Base-by-base conservation (phyloP, 1,140 invertebrate genomes). In the Meloidogyne floridensis region DNA sequence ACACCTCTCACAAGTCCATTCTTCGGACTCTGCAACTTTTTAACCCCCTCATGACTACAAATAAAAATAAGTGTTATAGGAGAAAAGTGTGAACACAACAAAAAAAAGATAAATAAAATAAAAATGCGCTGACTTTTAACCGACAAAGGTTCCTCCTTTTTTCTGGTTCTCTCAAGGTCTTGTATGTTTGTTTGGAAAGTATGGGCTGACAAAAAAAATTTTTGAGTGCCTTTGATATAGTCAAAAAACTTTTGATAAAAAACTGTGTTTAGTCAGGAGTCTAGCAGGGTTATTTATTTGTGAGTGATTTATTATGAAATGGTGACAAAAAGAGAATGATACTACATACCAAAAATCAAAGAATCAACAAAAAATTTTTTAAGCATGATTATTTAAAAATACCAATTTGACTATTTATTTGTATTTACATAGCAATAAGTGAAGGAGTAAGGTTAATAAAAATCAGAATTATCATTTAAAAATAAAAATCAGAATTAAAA, bases 81-180 rank as follows among this genome's bases (percentile, higher is more conserved):
- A 47, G 47, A 8, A 47, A 47, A 47, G 47, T 47, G 47, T 47
- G 47, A 47, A 47, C 47, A 8, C 7, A 47, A 47, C n/a, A 56
- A 54, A 5, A 54, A 76, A 76, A 13, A 11, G 7, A 11, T 53
- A 7, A 53, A 53, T 3, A 75, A 76, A 13, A 76, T 7, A 76
- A 53, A n/a, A 53, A 76, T 76, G 10, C 53, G 42, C 18, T 47
- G 51, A 73, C 15, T 73, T 73, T 53, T 43, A 73, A 18, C 72
- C 72, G 72, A 53, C 72, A 53, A 73, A 73, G 13, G 72, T 15
- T 73, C 6, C 5, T 0, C 4, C 32, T 18, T 8, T 73, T 73
- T 65, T 65, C 3, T n/a, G 47, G 47, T 47, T 47, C 47, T n/a
- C 10, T n/a, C 59, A 65, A 65, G 59, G 59, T 65, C 59, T 65